phyloP scores from a whole-genome alignment of 2,888 invertebrate species.

The Eupeodes latifasciatus region DNA sequence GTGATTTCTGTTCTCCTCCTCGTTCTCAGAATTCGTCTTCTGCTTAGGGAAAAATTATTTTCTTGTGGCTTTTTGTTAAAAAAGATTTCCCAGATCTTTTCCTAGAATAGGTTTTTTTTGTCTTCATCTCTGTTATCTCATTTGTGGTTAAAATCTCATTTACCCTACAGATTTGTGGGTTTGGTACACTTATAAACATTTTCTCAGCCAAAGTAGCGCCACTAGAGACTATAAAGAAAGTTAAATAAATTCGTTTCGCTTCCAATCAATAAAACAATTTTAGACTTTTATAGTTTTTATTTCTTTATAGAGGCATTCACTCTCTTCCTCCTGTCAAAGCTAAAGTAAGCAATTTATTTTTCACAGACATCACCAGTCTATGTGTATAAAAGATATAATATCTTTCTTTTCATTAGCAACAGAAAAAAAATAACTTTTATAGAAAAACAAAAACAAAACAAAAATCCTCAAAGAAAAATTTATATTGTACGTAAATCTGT shows the following conservation, averaged over 20 bases:
- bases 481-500: conserved; percentile 6
- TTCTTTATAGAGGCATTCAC: not conserved
- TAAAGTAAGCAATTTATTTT: conserved; percentile 55
- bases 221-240: not conserved
- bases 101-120: not conserved
- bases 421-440: not conserved
- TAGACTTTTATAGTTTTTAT: conserved; percentile 24
- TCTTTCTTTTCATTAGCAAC: conserved; percentile 26
- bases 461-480: not conserved
- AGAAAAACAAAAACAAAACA: not conserved
- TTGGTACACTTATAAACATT: not conserved
- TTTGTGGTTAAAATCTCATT: conserved; percentile 3
- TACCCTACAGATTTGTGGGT: not conserved
- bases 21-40: not conserved
- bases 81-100: not conserved
- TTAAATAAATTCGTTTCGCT: conserved; percentile 1
- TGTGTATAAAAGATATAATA: conserved; percentile 21
- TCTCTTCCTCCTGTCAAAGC: not conserved
- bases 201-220: conserved; percentile 49
- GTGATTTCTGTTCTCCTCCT: not conserved
- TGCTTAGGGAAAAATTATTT: not conserved
- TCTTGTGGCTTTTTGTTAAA: not conserved
- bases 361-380: conserved; percentile 21
- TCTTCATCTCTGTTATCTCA: not conserved
- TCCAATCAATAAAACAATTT: conserved; percentile 56